Evolutionary conservation across 2,113 vertebrate genomes (phyloP).

Genomic region (Phyllopteryx taeniolatus): DNA sequence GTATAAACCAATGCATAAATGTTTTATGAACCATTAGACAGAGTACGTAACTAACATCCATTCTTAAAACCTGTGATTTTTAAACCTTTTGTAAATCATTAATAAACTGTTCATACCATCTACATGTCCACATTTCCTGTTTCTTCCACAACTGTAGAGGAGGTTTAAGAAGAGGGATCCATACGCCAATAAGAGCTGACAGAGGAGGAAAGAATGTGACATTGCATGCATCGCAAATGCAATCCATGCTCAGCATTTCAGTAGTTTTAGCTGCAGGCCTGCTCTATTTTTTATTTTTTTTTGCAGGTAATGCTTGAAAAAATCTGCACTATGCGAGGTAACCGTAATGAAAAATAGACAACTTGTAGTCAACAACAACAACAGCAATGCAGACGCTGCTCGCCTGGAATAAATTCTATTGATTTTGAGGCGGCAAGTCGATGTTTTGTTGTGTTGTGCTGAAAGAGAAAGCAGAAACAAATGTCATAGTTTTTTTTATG

Average conservation of each 20-base stretch:
- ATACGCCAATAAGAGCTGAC: constrained; percentile 1
- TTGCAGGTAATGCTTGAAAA: constrained; percentile 48
- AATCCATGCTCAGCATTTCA: constrained; percentile 25
- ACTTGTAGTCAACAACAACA: constrained; percentile 43
- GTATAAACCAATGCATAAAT: too few species aligned
- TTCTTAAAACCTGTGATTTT: too few species aligned
- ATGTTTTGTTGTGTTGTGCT: constrained; percentile 18
- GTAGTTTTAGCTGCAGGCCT: constrained; percentile 29
- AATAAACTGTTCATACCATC: too few species aligned
- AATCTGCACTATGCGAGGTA: constrained; percentile 46
- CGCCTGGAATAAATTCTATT: constrained; percentile 43
- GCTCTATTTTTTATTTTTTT: constrained; percentile 27
- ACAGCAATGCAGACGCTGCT: constrained; percentile 24
- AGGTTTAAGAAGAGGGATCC: neutral
- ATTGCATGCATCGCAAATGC: constrained; percentile 9
- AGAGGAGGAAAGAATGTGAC: constrained; percentile 21
- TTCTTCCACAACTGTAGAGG: neutral
- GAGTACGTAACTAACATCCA: too few species aligned
- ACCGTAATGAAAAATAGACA: constrained; percentile 37
- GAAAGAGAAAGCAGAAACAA: constrained; percentile 23
- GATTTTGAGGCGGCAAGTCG: constrained; percentile 31
- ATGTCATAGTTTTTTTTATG: constrained; percentile 19
- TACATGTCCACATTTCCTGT: neutral
- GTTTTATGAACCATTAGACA: too few species aligned
- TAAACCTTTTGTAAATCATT: too few species aligned